phyloP scores from a whole-genome alignment of 2,888 invertebrate genomes.

The Sesamia inferens region DNA sequence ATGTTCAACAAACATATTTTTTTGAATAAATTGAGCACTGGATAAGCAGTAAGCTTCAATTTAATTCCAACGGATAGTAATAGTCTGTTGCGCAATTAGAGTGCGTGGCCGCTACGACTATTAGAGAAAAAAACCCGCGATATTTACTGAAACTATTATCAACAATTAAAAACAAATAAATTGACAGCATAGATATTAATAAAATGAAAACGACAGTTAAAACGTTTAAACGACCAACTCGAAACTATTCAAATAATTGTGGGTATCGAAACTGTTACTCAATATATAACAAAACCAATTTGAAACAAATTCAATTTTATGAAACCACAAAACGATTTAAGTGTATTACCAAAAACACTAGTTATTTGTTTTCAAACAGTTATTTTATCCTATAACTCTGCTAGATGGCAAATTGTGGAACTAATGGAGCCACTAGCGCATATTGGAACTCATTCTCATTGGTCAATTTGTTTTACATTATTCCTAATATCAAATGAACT shows the following conservation, averaged over 20 bases:
- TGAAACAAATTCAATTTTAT: constrained; percentile 25
- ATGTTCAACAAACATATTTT: too few relatives aligned
- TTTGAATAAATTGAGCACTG: too few relatives aligned
- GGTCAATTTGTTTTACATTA: constrained; percentile 26
- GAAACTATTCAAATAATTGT: neutral
- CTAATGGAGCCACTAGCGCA: constrained; percentile 17
- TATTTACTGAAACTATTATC: neutral
- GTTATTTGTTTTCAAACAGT: constrained; percentile 18
- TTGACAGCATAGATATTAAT: neutral
- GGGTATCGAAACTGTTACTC: neutral
- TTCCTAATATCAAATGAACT: constrained; percentile 22
- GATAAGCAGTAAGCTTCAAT: too few relatives aligned
- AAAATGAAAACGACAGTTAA: constrained; percentile 12
- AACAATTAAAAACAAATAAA: neutral
- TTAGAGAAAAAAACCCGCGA: too few relatives aligned
- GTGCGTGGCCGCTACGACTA: neutral
- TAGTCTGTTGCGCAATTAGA: too few relatives aligned
- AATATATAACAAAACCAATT: constrained; percentile 10
- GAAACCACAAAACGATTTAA: constrained; percentile 23
- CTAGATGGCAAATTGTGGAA: constrained; percentile 25
- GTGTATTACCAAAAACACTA: constrained; percentile 15
- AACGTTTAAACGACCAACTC: neutral
- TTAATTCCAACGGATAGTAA: too few relatives aligned
- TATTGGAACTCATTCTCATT: constrained; percentile 18
- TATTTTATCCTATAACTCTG: constrained; percentile 17